Percentiles rank a stretch among this genome's conserved stretches.
phyloP scores from a whole-genome alignment of 2,113 vertebrate species.

The Pelecanoides urinatrix region DNA sequence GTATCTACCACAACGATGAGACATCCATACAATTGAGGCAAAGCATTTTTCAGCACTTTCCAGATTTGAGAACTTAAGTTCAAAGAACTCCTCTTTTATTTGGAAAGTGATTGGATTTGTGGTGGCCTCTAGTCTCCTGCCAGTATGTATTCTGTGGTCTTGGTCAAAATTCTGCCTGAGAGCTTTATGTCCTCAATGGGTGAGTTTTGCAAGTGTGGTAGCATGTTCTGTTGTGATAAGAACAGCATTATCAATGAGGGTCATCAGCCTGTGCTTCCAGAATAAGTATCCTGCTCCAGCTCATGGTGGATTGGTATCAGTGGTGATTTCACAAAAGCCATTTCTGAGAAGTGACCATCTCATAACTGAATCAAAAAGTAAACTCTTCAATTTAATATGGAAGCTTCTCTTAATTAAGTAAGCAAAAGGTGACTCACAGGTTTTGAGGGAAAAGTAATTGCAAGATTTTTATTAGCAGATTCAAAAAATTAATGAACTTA shows the following conservation, averaged over 20 bases:
- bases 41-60: not conserved
- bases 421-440: not conserved
- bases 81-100: not conserved
- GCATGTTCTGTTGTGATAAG: not conserved
- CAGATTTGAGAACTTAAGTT: not conserved
- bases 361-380: not conserved
- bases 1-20: not conserved
- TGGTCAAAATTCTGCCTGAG: not conserved
- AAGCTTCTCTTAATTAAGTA: slow-evolving; percentile 1
- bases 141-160: not conserved
- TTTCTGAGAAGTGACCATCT: not conserved
- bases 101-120: not conserved
- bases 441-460: not conserved
- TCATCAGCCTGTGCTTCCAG: not conserved
- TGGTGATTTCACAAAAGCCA: not conserved
- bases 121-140: not conserved
- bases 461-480: not conserved
- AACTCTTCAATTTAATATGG: not conserved
- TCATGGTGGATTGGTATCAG: not conserved
- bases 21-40: not conserved
- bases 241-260: not conserved
- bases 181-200: not conserved
- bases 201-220: not conserved
- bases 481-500: not conserved
- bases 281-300: not conserved